phyloP scores from a whole-genome alignment of 2,888 invertebrate species.

The Machimus atricapillus region DNA sequence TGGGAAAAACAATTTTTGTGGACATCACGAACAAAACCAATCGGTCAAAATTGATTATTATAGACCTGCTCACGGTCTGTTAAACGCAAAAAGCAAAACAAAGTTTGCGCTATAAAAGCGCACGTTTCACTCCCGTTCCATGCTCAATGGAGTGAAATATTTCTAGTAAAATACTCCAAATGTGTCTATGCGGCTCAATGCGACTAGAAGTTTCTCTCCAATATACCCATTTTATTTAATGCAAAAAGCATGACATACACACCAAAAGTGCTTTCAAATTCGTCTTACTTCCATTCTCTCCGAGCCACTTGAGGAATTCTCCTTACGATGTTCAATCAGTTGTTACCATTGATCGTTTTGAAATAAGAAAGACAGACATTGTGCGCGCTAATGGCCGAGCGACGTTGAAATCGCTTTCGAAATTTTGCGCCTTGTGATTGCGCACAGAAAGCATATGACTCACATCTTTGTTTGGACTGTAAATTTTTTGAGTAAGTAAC shows the following conservation, averaged over 20 bases:
- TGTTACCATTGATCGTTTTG: not conserved
- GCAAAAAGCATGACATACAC: not conserved
- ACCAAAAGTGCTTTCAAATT: not conserved
- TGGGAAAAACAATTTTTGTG: not conserved
- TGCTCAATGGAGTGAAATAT: not conserved
- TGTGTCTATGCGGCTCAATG: not conserved
- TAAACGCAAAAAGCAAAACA: not conserved
- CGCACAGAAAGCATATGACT: not conserved
- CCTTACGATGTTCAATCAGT: not conserved
- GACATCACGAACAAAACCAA: not conserved
- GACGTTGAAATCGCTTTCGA: not conserved
- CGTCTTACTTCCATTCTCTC: not conserved
- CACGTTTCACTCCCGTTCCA: not conserved
- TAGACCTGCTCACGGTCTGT: not conserved
- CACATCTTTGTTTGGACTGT: not conserved
- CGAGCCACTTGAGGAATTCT: not conserved
- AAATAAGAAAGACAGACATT: not conserved
- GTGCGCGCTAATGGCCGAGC: not conserved
- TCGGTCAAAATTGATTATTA: not conserved
- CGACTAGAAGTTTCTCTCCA: not conserved
- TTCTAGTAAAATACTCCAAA: not conserved
- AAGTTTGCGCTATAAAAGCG: not conserved
- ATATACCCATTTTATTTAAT: not conserved
- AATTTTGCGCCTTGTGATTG: not conserved
- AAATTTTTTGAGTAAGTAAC: not conserved